Evolutionary conservation across 2,113 vertebrate genomes (phyloP).

Genomic region (Hippolais icterina): DNA sequence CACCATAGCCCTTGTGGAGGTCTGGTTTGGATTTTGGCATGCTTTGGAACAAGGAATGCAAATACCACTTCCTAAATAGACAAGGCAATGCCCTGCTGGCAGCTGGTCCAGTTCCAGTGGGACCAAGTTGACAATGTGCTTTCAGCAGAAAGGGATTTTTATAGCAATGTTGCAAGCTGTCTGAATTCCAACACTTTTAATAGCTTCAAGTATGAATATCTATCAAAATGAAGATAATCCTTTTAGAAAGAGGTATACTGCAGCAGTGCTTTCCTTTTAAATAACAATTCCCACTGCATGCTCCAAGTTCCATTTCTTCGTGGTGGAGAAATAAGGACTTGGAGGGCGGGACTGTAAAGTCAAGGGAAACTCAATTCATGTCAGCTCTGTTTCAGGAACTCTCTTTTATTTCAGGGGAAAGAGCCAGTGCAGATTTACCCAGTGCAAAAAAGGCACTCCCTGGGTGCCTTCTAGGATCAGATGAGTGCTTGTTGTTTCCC

Average conservation of each 20-base stretch:
- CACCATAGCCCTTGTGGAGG: rapidly evolving
- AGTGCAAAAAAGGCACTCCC: not conserved
- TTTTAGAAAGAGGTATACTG: not conserved
- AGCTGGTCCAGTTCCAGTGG: not conserved
- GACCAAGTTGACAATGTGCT: not conserved
- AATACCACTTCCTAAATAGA: not conserved
- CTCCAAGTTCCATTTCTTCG: not conserved
- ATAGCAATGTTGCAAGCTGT: not conserved
- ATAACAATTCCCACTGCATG: not conserved
- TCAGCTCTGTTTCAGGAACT: not conserved
- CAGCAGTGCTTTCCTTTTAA: not conserved
- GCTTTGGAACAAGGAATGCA: not conserved
- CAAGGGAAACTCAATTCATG: not conserved
- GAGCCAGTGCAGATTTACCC: not conserved
- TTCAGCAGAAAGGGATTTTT: not conserved
- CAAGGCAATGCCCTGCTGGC: not conserved
- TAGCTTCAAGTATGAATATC: not conserved
- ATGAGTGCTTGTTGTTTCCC: not conserved
- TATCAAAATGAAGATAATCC: not conserved
- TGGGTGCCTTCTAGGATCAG: not conserved
- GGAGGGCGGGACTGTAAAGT: not conserved
- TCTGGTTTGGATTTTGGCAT: not conserved
- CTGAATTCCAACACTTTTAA: not conserved
- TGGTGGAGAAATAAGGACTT: not conserved
- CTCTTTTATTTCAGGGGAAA: not conserved